These are phyloP conservation scores for Mastomys natalensis DNA, from an alignment of 2,113 vertebrate species.

Conservation along the genomic window DNA sequence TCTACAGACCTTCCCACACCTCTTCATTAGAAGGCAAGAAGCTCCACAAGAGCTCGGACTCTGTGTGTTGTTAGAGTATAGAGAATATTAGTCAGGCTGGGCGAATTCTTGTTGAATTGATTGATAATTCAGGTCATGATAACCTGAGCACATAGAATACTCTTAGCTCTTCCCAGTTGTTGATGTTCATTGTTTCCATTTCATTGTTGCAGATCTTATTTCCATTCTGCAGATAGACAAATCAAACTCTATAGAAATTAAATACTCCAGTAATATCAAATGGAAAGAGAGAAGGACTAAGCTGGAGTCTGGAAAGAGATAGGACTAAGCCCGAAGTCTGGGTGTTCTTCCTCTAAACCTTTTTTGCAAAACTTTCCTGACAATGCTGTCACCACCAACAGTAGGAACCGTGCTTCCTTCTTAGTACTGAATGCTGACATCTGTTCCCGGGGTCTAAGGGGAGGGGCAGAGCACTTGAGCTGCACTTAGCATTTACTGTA, in stretches of 20 bases:
- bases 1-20: not conserved
- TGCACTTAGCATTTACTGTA: slow-evolving; percentile 46
- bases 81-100: no score
- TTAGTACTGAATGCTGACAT: not conserved
- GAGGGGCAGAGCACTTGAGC: slow-evolving; percentile 5
- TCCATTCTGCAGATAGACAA: not conserved
- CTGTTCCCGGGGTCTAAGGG: slow-evolving; percentile 32
- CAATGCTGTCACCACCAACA: not conserved
- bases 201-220: slow-evolving; percentile 22
- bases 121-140: not conserved
- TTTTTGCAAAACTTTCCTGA: slow-evolving; percentile 22
- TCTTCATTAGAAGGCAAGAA: not conserved
- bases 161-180: not conserved
- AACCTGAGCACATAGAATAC: not conserved
- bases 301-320: not conserved
- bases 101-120: not conserved
- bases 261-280: slow-evolving; percentile 11
- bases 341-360: not conserved
- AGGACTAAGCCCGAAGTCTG: not conserved
- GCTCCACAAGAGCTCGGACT: not conserved
- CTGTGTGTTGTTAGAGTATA: not conserved
- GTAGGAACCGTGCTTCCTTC: not conserved
- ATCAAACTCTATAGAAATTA: not conserved
- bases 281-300: not conserved
- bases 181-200: not conserved